phyloP scores from a whole-genome alignment of 2,888 invertebrate species.

The Cheilosia urbana region DNA sequence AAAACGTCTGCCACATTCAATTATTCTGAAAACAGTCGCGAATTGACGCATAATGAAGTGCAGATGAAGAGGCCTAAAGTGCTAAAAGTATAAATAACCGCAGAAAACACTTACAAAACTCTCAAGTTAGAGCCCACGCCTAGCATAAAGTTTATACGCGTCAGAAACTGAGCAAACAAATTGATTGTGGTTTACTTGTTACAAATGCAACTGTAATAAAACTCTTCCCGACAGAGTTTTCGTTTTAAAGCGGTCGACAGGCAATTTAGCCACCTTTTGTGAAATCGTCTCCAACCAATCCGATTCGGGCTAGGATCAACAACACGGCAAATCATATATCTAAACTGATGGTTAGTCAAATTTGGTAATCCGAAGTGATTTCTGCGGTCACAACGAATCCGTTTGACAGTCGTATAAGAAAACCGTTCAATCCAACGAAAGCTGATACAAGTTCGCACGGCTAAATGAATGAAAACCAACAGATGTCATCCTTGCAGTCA shows the following conservation, averaged over 20 bases:
- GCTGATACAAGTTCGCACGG: constrained; percentile 16
- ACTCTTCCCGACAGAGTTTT: neutral
- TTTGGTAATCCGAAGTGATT: neutral
- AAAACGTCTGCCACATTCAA: constrained; percentile 7
- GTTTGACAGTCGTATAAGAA: constrained; percentile 22
- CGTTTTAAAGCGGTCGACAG: neutral
- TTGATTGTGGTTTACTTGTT: constrained; percentile 39
- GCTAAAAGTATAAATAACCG: neutral
- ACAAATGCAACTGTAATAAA: constrained; percentile 1
- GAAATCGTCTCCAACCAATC: neutral
- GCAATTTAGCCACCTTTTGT: neutral
- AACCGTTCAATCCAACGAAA: constrained; percentile 27
- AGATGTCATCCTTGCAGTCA: constrained; percentile 28
- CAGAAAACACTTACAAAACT: constrained; percentile 19
- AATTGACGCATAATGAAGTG: constrained; percentile 24
- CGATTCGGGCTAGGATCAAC: neutral
- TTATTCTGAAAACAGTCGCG: constrained; percentile 7
- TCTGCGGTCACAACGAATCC: neutral
- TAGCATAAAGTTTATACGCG: no score
- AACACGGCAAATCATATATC: constrained; percentile 8
- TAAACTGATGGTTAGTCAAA: neutral
- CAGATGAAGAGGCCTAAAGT: neutral
- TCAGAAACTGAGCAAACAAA: constrained; percentile 25
- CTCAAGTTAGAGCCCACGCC: neutral
- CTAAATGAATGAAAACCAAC: constrained; percentile 16